Evolutionary conservation across 53 echinoderm and acorn worm genomes (phyloP).

Genomic region (Actinopyga echinites): DNA sequence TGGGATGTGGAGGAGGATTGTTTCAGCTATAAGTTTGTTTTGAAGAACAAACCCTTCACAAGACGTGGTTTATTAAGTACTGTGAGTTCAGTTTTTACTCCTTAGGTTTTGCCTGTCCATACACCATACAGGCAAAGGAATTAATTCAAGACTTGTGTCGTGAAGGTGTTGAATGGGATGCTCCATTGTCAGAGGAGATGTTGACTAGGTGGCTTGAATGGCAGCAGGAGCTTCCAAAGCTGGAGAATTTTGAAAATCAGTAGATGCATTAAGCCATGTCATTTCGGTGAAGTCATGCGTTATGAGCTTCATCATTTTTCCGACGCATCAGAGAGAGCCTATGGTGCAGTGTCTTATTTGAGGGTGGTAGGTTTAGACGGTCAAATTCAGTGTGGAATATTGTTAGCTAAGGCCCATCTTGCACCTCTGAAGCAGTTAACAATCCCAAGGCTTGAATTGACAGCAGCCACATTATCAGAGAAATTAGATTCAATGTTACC

Average conservation of each 20-base stretch:
- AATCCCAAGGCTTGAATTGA: slow-evolving; percentile 55
- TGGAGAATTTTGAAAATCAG: slow-evolving; percentile 54
- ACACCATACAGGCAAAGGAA: slow-evolving; percentile 12
- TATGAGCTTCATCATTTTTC: slow-evolving; percentile 63
- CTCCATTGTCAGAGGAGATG: slow-evolving; percentile 16
- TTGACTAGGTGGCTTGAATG: slow-evolving; percentile 42
- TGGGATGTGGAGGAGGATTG: slow-evolving; percentile 45
- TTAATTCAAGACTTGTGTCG: slow-evolving; percentile 44
- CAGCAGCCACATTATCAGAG: slow-evolving; percentile 51
- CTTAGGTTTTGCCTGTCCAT: slow-evolving; percentile 19
- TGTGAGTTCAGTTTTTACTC: slow-evolving; percentile 21
- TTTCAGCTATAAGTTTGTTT: slow-evolving; percentile 23
- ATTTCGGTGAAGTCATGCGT: slow-evolving; percentile 17
- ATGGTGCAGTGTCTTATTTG: slow-evolving; percentile 56
- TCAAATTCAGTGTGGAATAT: slow-evolving; percentile 25
- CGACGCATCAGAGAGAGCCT: slow-evolving; percentile 63
- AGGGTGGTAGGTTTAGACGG: not conserved
- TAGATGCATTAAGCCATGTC: slow-evolving; percentile 59
- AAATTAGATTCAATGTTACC: slow-evolving; percentile 40
- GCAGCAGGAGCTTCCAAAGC: slow-evolving; percentile 54
- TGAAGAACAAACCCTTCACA: slow-evolving; percentile 35
- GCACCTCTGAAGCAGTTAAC: slow-evolving; percentile 36
- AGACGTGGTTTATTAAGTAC: slow-evolving; percentile 39
- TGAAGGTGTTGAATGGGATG: slow-evolving; percentile 37
- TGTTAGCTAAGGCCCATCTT: slow-evolving; percentile 31